A percentile compares a stretch with the other conserved stretches of the same genome.
phyloP scores from a whole-genome alignment of 2,797 vertebrate genomes.

The Myotis findleyi region DNA sequence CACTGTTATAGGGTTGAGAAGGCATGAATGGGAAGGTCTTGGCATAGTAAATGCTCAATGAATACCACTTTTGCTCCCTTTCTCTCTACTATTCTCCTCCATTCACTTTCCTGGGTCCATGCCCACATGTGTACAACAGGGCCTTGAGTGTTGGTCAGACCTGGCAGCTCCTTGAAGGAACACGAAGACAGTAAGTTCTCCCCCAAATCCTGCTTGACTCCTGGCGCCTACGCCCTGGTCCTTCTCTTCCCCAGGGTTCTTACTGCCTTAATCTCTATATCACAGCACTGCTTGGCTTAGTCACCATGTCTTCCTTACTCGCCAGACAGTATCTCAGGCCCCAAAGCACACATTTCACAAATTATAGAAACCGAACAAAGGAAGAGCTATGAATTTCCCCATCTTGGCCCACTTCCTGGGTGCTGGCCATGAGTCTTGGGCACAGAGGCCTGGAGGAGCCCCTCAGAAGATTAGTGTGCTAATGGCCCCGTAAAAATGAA shows the following conservation, averaged over 20 bases:
- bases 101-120: not conserved
- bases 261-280: not conserved
- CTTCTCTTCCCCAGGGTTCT: conserved; percentile 42
- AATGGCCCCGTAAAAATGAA: conserved; percentile 27
- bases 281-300: not conserved
- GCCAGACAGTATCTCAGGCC: not conserved
- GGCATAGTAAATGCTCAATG: not conserved
- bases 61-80: not conserved
- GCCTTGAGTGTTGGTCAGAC: not conserved
- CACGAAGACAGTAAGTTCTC: not conserved
- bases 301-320: not conserved
- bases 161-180: not conserved
- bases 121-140: not conserved
- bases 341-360: not conserved
- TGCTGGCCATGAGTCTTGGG: not conserved
- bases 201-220: not conserved
- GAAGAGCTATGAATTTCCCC: not conserved
- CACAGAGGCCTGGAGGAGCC: conserved; percentile 4
- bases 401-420: not conserved
- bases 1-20: not conserved
- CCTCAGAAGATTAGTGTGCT: not conserved
- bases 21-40: not conserved
- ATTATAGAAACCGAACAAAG: not conserved
- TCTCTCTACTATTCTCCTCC: not conserved
- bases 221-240: not conserved